phyloP scores from a whole-genome alignment of 2,888 invertebrate genomes.

The Electrophaes corylata region DNA sequence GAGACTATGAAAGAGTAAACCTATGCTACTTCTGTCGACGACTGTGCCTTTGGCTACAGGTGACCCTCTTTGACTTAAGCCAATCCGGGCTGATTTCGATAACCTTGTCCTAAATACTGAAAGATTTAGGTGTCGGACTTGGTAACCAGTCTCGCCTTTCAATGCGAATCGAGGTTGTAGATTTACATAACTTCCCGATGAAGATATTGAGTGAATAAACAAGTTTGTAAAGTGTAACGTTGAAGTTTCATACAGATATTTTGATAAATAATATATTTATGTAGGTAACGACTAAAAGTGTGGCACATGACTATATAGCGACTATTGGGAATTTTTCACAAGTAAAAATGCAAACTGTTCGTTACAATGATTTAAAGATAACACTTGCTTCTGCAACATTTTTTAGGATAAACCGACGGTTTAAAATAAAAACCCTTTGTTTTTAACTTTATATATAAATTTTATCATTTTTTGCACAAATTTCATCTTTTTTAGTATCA shows the following conservation, averaged over 20 bases:
- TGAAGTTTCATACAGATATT: neutral
- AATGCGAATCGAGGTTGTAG: neutral
- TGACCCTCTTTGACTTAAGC: conserved; percentile 28
- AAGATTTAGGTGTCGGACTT: conserved; percentile 24
- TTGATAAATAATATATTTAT: neutral
- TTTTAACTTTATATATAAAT: no score
- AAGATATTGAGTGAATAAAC: neutral
- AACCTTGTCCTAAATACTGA: conserved; percentile 39
- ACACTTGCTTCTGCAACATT: no score
- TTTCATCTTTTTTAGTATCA: no score
- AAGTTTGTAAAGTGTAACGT: neutral
- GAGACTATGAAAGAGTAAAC: no score
- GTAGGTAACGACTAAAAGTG: neutral
- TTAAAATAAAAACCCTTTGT: no score
- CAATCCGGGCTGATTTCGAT: conserved; percentile 28
- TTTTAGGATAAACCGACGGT: no score
- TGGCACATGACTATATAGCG: neutral
- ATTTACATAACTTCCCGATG: neutral
- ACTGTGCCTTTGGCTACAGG: conserved; percentile 27
- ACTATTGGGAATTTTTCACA: no score
- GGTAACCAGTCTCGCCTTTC: conserved; percentile 3
- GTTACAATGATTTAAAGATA: no score
- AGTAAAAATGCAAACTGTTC: no score
- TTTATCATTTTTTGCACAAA: no score
- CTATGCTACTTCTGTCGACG: conserved; percentile 16